Conservation (phyloP, 2,888 invertebrate genomes). For the Drosophila kambysellisi region DNA sequence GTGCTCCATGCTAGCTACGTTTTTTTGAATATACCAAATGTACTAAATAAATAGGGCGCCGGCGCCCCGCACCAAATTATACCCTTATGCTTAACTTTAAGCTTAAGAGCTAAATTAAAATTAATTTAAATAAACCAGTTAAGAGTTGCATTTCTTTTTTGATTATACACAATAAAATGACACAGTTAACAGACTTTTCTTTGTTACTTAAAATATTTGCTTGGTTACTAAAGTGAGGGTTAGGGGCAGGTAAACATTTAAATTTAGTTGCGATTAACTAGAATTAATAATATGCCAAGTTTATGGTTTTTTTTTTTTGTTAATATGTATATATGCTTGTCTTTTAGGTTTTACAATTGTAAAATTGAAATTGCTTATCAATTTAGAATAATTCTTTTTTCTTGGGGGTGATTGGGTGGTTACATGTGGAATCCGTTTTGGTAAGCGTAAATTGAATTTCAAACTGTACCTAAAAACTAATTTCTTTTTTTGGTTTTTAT, state of each 20-base stretch:
- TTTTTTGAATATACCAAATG: conserved; percentile 17
- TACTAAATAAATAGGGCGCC: conserved; percentile 45
- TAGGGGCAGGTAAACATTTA: conserved; percentile 56
- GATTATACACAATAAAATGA: conserved; percentile 74
- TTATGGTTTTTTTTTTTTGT: conserved; percentile 19
- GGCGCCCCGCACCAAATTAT: conserved; percentile 52
- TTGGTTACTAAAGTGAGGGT: conserved; percentile 38
- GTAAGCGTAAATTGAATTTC: conserved; percentile 52
- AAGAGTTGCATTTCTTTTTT: conserved; percentile 52
- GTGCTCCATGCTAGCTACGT: conserved; percentile 64
- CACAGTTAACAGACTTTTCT: conserved; percentile 78
- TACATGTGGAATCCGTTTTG: conserved; percentile 6
- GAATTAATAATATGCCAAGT: conserved; percentile 48
- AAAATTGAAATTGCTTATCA: conserved; percentile 81
- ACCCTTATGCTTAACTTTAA: conserved; percentile 42
- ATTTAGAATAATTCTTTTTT: conserved; percentile 72
- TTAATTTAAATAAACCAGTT: conserved; percentile 60
- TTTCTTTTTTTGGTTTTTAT: conserved; percentile 5
- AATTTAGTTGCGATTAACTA: conserved; percentile 53
- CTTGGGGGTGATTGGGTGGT: conserved; percentile 1
- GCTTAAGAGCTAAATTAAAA: conserved; percentile 61
- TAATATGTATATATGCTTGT: conserved; percentile 24
- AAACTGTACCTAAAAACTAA: conserved; percentile 45
- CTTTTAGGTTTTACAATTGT: conserved; percentile 53
- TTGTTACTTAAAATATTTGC: conserved; percentile 61